Percentiles rank a stretch among this genome's conserved stretches.
Evolutionary conservation across 1,140 invertebrate species (phyloP).

Genomic region (Acromyrmex heyeri): DNA sequence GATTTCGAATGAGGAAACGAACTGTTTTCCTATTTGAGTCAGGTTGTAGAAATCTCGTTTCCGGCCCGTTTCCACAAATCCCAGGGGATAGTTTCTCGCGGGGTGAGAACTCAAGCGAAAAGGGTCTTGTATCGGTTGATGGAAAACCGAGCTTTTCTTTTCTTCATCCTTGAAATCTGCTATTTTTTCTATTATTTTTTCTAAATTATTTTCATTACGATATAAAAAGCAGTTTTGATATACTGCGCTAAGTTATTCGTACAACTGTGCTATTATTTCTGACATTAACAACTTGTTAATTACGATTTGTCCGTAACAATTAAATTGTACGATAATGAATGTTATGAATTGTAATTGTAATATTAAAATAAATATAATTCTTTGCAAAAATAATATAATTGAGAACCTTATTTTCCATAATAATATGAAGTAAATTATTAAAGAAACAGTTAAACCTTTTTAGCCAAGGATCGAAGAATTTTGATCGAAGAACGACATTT

Average conservation of each 20-base stretch:
- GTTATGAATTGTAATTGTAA: neutral
- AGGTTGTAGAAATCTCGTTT: constrained; percentile 53
- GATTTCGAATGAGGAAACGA: constrained; percentile 57
- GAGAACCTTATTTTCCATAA: neutral
- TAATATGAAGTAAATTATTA: neutral
- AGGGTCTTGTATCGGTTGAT: constrained; percentile 39
- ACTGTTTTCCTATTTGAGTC: constrained; percentile 55
- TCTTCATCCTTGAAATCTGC: neutral
- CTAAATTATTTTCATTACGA: neutral
- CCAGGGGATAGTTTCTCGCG: constrained; percentile 16
- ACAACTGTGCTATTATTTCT: neutral
- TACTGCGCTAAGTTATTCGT: neutral
- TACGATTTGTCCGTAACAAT: neutral
- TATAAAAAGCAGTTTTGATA: neutral
- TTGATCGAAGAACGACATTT: neutral
- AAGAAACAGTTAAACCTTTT: neutral
- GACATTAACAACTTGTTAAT: neutral
- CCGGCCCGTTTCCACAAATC: constrained; percentile 38
- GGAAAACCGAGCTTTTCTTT: neutral
- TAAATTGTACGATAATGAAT: neutral
- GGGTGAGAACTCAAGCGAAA: constrained; percentile 38
- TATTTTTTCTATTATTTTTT: neutral
- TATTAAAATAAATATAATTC: neutral
- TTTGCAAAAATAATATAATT: neutral
- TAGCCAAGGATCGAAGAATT: neutral